phyloP scores from a whole-genome alignment of 1,140 invertebrate species.

The Trichonephila inaurata region DNA sequence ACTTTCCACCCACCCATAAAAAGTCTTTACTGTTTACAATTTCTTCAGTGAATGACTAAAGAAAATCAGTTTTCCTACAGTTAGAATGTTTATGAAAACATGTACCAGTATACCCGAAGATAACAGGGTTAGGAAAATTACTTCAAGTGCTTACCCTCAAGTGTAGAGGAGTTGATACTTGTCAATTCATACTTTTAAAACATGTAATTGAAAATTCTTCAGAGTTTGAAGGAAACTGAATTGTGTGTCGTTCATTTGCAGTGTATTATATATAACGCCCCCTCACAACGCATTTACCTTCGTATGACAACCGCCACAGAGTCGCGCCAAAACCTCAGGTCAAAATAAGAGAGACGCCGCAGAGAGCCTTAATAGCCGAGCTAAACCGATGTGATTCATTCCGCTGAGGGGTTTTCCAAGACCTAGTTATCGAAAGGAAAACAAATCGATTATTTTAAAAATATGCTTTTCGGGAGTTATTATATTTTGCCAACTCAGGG shows the following conservation, averaged over 20 bases:
- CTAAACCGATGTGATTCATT: not conserved
- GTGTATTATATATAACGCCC: not conserved
- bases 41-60: too few relatives aligned
- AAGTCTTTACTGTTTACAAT: too few relatives aligned
- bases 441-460: conserved; percentile 29
- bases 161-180: not conserved
- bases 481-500: not conserved
- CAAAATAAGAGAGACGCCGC: not conserved
- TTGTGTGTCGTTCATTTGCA: not conserved
- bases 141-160: not conserved
- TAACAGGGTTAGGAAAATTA: not conserved
- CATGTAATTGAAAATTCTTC: too few relatives aligned
- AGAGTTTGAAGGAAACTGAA: too few relatives aligned
- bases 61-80: too few relatives aligned
- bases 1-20: too few relatives aligned
- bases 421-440: not conserved
- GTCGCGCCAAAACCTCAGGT: conserved; percentile 15
- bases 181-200: too few relatives aligned
- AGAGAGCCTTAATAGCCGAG: not conserved
- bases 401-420: not conserved
- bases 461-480: not conserved
- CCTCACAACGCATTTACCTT: conserved; percentile 22
- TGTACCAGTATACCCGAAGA: too few relatives aligned
- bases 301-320: not conserved
- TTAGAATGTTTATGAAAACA: too few relatives aligned